Evolutionary conservation across 2,113 vertebrate genomes (phyloP), one percentile per base, ranked within the genome.

Genomic region (Edolisoma coerulescens): DNA sequence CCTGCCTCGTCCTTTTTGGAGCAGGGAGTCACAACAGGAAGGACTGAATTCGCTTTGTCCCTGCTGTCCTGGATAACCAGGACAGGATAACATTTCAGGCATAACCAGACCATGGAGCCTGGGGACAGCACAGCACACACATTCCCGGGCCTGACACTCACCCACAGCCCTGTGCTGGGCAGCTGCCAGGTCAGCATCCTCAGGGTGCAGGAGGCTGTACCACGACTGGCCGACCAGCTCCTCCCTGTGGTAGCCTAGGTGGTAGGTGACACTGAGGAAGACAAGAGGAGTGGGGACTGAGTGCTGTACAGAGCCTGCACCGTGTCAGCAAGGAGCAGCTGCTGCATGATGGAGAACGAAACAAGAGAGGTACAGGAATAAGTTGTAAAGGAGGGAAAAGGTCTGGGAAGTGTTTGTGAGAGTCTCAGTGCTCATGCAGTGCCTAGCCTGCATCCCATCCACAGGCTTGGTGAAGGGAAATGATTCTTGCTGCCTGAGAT

Each of bases 191-290:
- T 85, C 54, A 21, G 98, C 59, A 56, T 99, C 98, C 14, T 98
- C 98, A 4, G 98, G 98, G 53, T 99, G 98, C 53, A 99, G 57
- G 10, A 99, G 97, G 44, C 91, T 96, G 96, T 99, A 99, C 99
- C 99, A 99, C 0, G 99, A 99, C n/a, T 54, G 97, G 11, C 98
- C 97, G 1, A 89, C 91, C 92, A 99, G 87, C 50, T 98, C 98
- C 52, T 98, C 97, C 17, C 87, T 90, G 13, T 49, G 90, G 87
- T 98, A 98, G 18, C 99, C 99, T 35, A 99, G 96, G 89, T 98
- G 96, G 78, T 97, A 98, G 35, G 95, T 71, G 78, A 98, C 98
- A 52, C 99, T 99, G 97, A 6, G 61, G 70, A 52, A 19, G 24
- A 71, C 26, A 93, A 75, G 7, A 44, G 42, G 50, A 83, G 17